Conservation (phyloP, 2,888 invertebrate species). For the Frankliniella fusca region DNA sequence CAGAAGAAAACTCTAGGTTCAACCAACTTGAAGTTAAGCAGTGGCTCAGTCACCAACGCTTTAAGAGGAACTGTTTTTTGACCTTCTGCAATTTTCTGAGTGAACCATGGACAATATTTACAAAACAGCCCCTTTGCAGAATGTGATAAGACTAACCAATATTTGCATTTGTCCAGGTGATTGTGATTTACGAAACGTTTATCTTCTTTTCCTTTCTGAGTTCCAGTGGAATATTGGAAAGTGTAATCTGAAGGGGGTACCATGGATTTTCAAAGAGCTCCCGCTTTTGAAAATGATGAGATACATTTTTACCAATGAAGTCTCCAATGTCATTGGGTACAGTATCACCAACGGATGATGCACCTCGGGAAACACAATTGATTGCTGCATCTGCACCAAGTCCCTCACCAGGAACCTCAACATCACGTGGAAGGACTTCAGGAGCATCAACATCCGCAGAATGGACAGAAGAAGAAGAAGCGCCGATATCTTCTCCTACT, state of each 20-base stretch:
- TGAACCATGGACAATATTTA: slow-evolving; percentile 6
- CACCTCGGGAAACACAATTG: too few species aligned
- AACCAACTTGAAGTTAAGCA: slow-evolving; percentile 32
- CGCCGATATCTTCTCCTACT: too few species aligned
- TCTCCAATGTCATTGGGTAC: not conserved
- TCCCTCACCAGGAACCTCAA: too few species aligned
- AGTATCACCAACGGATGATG: too few species aligned
- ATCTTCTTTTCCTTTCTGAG: slow-evolving; percentile 31
- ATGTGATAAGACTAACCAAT: slow-evolving; percentile 23
- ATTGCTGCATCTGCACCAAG: too few species aligned
- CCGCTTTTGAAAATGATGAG: not conserved
- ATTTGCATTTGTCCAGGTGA: slow-evolving; percentile 31
- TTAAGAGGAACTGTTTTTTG: slow-evolving; percentile 10
- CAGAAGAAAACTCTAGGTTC: too few species aligned
- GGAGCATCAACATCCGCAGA: too few species aligned
- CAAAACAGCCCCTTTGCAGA: slow-evolving; percentile 12
- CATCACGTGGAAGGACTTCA: too few species aligned
- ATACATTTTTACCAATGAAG: not conserved
- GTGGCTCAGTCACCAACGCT: slow-evolving; percentile 33
- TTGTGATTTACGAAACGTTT: slow-evolving; percentile 30
- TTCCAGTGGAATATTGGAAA: slow-evolving; percentile 31
- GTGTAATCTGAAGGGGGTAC: slow-evolving; percentile 28
- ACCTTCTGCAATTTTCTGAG: not conserved
- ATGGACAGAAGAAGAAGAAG: too few species aligned
- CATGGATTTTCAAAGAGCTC: slow-evolving; percentile 27